Evolutionary conservation across 2,888 invertebrate species (phyloP), one percentile per base, ranked within the genome.

Genomic region (Aelia acuminata): DNA sequence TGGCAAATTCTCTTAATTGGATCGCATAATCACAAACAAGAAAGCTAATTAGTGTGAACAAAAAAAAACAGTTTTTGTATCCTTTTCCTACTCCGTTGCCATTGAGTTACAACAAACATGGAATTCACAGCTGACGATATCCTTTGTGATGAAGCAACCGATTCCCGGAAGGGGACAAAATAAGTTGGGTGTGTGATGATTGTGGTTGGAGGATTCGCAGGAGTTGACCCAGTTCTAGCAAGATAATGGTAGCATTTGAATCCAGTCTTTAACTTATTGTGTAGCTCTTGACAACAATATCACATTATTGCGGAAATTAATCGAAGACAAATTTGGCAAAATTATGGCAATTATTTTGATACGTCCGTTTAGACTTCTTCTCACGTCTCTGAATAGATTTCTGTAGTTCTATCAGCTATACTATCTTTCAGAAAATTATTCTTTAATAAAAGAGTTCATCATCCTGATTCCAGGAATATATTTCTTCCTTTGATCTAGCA

Each of bases 381-480:
- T 63, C 63, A 63, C 31, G 63, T 7, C 31, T 31, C 18, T 63
- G 20, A 31, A 63, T 63, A 63, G 63, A 31, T 63, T 31, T n/a
- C n/a, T n/a, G n/a, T n/a, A n/a, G 63, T 63, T 63, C 63, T 63
- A 63, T 63, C 13, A 63, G 31, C 63, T 63, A 63, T 63, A 63
- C 18, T 63, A 31, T 22, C 4, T 5, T 0, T 3, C 63, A 63
- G 63, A 31, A 63, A 63, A 63, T 31, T 31, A 13, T 63, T 63
- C 18, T 5, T 15, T 31, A 35, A 35, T 35, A 18, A 63, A 63
- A 31, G 4, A 18, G 4, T 31, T 31, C 31, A 63, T 31, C 31
- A 31, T 63, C 3, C 18, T 35, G 1, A 57, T 63, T 31, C 18
- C 31, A 7, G 63, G 31, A 63, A 31, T 63, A 63, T n/a, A 10